These are phyloP conservation scores for Gadopsis marmoratus DNA, from an alignment of 2,797 vertebrate genomes.

Conservation along the genomic window DNA sequence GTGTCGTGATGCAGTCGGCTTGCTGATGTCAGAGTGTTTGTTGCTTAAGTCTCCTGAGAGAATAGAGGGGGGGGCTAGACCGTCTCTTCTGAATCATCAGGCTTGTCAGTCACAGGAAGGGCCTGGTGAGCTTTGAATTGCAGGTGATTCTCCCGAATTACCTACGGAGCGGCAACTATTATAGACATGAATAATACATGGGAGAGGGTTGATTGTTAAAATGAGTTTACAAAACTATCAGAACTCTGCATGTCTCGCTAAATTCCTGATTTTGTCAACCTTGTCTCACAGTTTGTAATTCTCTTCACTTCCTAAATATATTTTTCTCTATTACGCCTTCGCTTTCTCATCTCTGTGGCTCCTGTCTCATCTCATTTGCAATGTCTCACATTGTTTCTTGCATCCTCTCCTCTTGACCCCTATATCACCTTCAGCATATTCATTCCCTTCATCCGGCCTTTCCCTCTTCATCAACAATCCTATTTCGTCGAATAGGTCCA, in stretches of 20 bases:
- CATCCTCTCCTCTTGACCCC: neutral
- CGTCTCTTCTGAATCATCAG: conserved; percentile 56
- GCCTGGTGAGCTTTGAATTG: conserved; percentile 42
- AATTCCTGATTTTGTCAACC: conserved; percentile 28
- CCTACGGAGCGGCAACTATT: conserved; percentile 26
- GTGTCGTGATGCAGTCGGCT: conserved; percentile 46
- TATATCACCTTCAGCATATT: neutral
- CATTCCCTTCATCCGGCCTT: neutral
- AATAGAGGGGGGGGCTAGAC: neutral
- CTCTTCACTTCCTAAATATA: conserved; percentile 29
- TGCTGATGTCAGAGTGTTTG: conserved; percentile 50
- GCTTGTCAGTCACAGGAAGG: conserved; percentile 58
- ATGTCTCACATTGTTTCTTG: neutral
- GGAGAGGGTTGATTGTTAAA: conserved; percentile 38
- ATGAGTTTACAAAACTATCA: conserved; percentile 33
- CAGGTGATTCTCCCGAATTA: conserved; percentile 46
- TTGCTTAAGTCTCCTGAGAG: conserved; percentile 44
- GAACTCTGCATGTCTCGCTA: neutral
- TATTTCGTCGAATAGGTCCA: neutral
- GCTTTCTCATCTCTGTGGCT: conserved; percentile 1
- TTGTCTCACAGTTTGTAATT: conserved; percentile 18
- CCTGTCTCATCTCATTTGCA: conserved; percentile 36
- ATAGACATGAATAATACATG: conserved; percentile 71
- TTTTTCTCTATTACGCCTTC: conserved; percentile 4
- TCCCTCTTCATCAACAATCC: neutral